Evolutionary conservation across 1,140 invertebrate genomes (phyloP), one percentile per base, ranked within the genome.

Genomic region (Drosophila kanapiae): DNA sequence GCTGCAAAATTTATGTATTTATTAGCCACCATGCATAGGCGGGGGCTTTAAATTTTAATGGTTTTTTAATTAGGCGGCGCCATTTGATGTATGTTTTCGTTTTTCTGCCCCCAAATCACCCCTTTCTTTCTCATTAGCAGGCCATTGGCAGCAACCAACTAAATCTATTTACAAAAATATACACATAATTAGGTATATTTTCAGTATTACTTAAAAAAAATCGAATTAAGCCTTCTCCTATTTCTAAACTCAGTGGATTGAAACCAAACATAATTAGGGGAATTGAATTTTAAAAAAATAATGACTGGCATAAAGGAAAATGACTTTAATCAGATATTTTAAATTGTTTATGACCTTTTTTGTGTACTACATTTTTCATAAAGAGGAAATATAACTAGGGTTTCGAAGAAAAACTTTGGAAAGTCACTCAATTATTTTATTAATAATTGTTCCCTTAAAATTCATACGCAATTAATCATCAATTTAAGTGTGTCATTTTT

Each of bases 21-120:
- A 86, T 86, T 79, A 85, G 75, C 78, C 69, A 9, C 65, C 43
- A 71, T 85, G 78, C 82, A 75, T 85, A 74, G 77, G 63, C 67
- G 76, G 72, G 74, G 47, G 84, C 72, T 78, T 87, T 83, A 84
- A 82, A 49, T 88, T 88, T 83, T 88, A 87, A 87, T 87, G 84
- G 80, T 60, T 87, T 87, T 87, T 88, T 87, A 87, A 87, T 87
- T 88, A 83, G 84, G 64, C 80, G 80, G 84, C 65, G 57, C 60
- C 65, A 51, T 88, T 87, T 87, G 76, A 86, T 65, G 62, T 43
- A 54, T 13, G 27, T 62, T 64, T 62, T 61, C 31, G 42, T 51
- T 45, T 48, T 53, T 16, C 47, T 64, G 29, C 37, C n/a, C n/a
- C 56, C 14, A 48, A 35, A 18, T 53, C 23, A 53, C 47, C 31